A percentile compares a stretch with the other conserved stretches of the same genome.
Conservation (phyloP, 2,888 invertebrate species). For the Noctua janthina region DNA sequence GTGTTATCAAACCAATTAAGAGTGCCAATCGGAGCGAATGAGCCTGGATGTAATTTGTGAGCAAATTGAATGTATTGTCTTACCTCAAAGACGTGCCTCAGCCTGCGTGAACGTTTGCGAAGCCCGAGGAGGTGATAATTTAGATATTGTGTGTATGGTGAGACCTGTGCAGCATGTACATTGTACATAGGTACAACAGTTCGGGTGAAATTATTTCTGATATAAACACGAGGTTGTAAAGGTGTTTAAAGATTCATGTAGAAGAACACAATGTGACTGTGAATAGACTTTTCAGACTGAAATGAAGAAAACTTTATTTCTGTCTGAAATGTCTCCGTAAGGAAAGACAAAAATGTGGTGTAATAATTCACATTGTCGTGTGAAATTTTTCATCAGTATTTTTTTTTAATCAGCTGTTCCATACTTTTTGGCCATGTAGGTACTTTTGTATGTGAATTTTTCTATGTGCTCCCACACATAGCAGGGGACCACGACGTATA, state of each 20-base stretch:
- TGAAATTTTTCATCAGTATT: too few relatives aligned
- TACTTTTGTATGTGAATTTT: too few relatives aligned
- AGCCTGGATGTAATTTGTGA: constrained; percentile 22
- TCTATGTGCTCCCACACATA: too few relatives aligned
- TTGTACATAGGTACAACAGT: not conserved
- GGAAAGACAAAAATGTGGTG: too few relatives aligned
- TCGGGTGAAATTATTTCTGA: not conserved
- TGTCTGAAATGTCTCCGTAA: too few relatives aligned
- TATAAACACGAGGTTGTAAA: not conserved
- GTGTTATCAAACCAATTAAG: constrained; percentile 29
- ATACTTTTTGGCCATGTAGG: too few relatives aligned
- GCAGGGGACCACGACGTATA: too few relatives aligned
- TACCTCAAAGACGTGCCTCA: not conserved
- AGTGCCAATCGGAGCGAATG: constrained; percentile 1
- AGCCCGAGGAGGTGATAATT: not conserved
- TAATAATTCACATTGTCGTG: too few relatives aligned
- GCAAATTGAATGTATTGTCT: constrained; percentile 46
- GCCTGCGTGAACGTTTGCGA: not conserved
- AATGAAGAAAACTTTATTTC: too few relatives aligned
- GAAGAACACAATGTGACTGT: not conserved
- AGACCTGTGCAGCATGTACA: not conserved
- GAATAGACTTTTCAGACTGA: not conserved
- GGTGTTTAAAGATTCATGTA: not conserved
- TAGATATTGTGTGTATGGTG: not conserved
- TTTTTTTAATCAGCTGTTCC: too few relatives aligned